Base-by-base conservation (phyloP, 2,113 vertebrate species). In the Dasyurus viverrinus region DNA sequence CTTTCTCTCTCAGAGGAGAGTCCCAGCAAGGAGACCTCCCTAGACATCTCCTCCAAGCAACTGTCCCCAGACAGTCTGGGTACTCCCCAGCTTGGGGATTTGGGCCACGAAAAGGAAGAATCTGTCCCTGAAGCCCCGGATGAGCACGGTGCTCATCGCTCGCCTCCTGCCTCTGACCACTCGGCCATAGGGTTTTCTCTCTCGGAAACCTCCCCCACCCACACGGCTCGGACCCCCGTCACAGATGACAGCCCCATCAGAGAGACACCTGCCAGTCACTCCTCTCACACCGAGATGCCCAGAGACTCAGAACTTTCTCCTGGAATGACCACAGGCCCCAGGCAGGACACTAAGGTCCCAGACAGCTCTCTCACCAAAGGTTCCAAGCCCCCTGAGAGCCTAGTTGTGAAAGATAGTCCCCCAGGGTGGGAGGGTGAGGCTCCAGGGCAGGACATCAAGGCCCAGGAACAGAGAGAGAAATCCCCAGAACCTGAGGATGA, bases 1-100 rank as follows among this genome's bases (percentile, higher is more conserved):
- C 97, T 97, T 95, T 98, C 98, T 97, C 95, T 98, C 54, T 98
- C 98, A 46, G 98, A 98, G 93, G 97, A 97, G 46, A 98, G 98
- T 96, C 97, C 98, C 89, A 98, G 96, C 92, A 98, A 98, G 90
- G 98, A 98, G 95, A 97, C 97, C 8, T 97, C 98, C 92, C 97
- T 98, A 91, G 98, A 98, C 91, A 84, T 98, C 96, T 98, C 97
- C 96, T 97, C 97, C 90, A 98, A 98, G 96, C 97, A 98, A 93
- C 95, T 97, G 60, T 98, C 98, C 94, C 97, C 98, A 97, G 98
- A 98, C 97, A 98, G 95, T 42, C 97, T 94, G 16, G 97, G 97
- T 55, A 96, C 96, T 60, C 97, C 97, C 42, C 97, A 97, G 95
- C 98, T 98, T 94, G 97, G 97, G 68, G 98, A 98, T 95, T 95